Evolutionary conservation across 1,140 invertebrate species (phyloP).

Genomic region (Reticulitermes speratus): DNA sequence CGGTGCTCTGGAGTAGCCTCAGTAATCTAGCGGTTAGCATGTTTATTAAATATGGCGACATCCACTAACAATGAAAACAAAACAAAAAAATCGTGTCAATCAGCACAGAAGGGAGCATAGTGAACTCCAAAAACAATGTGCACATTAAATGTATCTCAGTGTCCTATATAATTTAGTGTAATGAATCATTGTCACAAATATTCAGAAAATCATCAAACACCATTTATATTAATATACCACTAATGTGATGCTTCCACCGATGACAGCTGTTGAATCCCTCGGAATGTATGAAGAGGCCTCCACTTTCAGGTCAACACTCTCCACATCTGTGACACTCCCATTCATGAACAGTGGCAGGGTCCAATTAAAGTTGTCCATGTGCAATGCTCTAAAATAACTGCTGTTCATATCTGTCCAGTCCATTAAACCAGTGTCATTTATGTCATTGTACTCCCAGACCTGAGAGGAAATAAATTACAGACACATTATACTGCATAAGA

Average conservation of each 20-base stretch:
- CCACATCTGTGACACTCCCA: constrained; percentile 37
- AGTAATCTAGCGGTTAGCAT: too few species aligned
- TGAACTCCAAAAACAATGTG: too few species aligned
- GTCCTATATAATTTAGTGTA: too few species aligned
- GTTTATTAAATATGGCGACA: too few species aligned
- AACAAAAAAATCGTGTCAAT: too few species aligned
- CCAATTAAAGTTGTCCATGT: constrained; percentile 48
- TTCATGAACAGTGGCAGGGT: constrained; percentile 43
- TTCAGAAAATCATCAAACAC: too few species aligned
- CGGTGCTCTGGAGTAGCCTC: too few species aligned
- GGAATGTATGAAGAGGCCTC: constrained; percentile 38
- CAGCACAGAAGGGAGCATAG: too few species aligned
- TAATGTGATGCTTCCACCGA: constrained; percentile 20
- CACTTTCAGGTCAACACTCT: constrained; percentile 48
- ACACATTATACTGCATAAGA: constrained; percentile 23
- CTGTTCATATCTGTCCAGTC: constrained; percentile 39
- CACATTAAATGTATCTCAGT: too few species aligned
- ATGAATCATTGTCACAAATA: too few species aligned
- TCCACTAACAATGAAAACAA: too few species aligned
- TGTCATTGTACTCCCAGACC: constrained; percentile 58
- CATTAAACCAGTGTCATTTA: constrained; percentile 51
- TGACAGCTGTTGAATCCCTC: not conserved
- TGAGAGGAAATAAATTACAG: constrained; percentile 41
- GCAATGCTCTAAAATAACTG: constrained; percentile 41
- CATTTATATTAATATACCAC: not conserved